A percentile compares a stretch with the other conserved stretches of the same genome.
Evolutionary conservation across 2,113 vertebrate species (phyloP).

Genomic region (Channa maculata): DNA sequence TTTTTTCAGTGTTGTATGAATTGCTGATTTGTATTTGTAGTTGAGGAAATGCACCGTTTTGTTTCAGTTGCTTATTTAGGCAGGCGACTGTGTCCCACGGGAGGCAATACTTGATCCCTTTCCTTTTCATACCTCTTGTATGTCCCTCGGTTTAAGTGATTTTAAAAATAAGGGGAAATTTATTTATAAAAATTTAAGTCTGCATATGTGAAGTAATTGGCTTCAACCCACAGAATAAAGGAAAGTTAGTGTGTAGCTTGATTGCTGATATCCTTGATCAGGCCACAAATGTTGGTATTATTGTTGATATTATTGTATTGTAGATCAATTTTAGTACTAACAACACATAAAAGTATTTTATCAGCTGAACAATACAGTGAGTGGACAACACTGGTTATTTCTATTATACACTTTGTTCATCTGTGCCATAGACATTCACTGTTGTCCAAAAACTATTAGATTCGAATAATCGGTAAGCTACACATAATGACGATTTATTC

Average conservation of each 20-base stretch:
- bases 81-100: conserved; percentile 9
- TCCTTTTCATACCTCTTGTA: background rate
- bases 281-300: too few relatives aligned
- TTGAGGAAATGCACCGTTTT: background rate
- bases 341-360: too few relatives aligned
- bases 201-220: background rate
- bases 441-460: too few relatives aligned
- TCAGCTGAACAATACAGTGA: too few relatives aligned
- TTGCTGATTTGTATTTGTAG: background rate
- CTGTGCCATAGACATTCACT: too few relatives aligned
- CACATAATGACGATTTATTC: too few relatives aligned
- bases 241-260: too few relatives aligned
- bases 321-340: too few relatives aligned
- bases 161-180: background rate
- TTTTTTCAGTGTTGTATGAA: background rate
- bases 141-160: background rate
- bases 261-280: background rate
- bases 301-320: too few relatives aligned
- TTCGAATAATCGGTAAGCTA: too few relatives aligned
- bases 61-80: background rate
- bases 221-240: background rate
- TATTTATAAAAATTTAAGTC: background rate
- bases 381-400: too few relatives aligned
- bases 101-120: background rate
- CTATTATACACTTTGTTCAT: too few relatives aligned